Percentiles rank a stretch among this genome's conserved stretches.
Evolutionary conservation across 2,113 vertebrate genomes (phyloP).

Genomic region (Pycnonotus jocosus): DNA sequence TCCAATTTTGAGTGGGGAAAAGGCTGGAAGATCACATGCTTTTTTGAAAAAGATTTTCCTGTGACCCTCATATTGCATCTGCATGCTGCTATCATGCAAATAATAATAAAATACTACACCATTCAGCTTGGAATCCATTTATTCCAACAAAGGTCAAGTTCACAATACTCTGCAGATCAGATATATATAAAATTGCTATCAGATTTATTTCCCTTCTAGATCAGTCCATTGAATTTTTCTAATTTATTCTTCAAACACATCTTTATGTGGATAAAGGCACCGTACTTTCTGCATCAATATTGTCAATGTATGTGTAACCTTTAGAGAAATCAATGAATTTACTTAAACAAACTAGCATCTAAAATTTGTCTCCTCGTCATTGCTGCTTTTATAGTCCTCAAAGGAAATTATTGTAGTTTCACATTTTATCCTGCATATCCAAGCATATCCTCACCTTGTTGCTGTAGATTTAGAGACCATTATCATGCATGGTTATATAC

Average conservation of each 20-base stretch:
- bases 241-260: neutral
- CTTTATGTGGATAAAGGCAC: neutral
- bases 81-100: neutral
- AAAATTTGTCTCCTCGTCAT: conserved; percentile 23
- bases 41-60: neutral
- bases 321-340: neutral
- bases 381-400: conserved; percentile 38
- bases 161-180: neutral
- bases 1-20: neutral
- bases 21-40: neutral
- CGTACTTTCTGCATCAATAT: conserved; percentile 11
- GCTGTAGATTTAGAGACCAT: conserved; percentile 36
- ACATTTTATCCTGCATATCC: conserved; percentile 19
- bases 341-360: conserved; percentile 50
- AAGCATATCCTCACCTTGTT: conserved; percentile 39
- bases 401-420: conserved; percentile 43
- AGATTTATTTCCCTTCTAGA: conserved; percentile 39
- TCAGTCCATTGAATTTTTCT: conserved; percentile 55
- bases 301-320: conserved; percentile 36
- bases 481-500: conserved; percentile 39
- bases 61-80: neutral
- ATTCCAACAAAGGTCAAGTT: conserved; percentile 32
- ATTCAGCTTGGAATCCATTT: neutral
- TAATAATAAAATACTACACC: neutral
- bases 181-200: neutral